phyloP scores from a whole-genome alignment of 2,797 vertebrate genomes.

The Sebastes baramenuke region DNA sequence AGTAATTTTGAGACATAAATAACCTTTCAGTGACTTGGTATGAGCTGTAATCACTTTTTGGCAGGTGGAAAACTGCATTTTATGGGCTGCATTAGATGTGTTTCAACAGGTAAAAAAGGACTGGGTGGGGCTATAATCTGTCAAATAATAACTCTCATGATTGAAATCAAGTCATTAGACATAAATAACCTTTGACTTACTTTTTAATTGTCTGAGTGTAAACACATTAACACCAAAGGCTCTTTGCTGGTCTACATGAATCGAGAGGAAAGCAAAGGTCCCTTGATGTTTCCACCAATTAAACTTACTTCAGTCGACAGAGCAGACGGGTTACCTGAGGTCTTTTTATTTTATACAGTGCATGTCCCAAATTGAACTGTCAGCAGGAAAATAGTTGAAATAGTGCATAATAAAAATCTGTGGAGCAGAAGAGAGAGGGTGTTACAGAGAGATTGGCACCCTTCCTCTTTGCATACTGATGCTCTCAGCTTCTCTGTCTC shows the following conservation, averaged over 20 bases:
- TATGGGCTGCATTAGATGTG: too few species aligned
- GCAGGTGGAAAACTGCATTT: too few species aligned
- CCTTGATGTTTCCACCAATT: conserved; percentile 1
- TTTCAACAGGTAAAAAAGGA: too few species aligned
- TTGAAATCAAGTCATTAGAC: too few species aligned
- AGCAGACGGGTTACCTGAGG: not conserved
- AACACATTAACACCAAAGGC: not conserved
- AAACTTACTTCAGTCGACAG: not conserved
- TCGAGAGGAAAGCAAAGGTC: not conserved
- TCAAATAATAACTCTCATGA: too few species aligned
- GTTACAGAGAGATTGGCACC: conserved; percentile 11
- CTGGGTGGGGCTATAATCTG: too few species aligned
- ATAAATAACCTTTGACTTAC: too few species aligned
- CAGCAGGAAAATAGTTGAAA: not conserved
- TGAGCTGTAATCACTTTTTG: too few species aligned
- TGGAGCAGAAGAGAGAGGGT: not conserved
- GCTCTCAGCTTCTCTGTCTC: conserved; percentile 7
- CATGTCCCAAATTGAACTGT: not conserved
- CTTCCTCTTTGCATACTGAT: conserved; percentile 40
- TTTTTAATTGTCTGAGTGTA: not conserved
- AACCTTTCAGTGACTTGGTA: too few species aligned
- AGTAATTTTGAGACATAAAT: too few species aligned
- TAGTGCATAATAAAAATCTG: conserved; percentile 4
- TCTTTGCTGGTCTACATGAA: not conserved
- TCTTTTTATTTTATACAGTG: not conserved